Conservation (phyloP, 2,797 vertebrate species). For the Cryptoblepharus egeriae region DNA sequence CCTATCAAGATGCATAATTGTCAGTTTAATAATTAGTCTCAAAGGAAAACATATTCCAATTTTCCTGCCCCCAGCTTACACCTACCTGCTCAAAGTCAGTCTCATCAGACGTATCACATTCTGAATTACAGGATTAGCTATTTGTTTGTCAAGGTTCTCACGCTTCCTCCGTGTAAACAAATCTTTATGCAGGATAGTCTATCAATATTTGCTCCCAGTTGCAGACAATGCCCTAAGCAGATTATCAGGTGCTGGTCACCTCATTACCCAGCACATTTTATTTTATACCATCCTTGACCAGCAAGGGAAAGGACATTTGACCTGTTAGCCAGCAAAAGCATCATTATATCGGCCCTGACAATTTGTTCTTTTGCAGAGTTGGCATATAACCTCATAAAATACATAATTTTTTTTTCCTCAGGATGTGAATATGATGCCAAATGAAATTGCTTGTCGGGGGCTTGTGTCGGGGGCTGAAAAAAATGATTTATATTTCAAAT, state of each 20-base stretch:
- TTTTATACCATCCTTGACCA: not conserved
- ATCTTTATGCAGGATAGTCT: not conserved
- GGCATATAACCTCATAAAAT: not conserved
- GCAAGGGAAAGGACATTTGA: not conserved
- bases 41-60: not conserved
- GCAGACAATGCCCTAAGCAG: not conserved
- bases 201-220: not conserved
- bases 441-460: not conserved
- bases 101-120: not conserved
- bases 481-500: too few relatives aligned
- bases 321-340: too few relatives aligned
- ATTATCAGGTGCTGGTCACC: not conserved
- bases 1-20: not conserved
- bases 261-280: not conserved
- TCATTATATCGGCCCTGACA: not conserved
- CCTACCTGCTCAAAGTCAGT: not conserved
- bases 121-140: not conserved
- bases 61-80: too few relatives aligned
- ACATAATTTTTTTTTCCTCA: not conserved
- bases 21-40: not conserved
- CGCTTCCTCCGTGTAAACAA: not conserved
- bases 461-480: too few relatives aligned
- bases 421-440: not conserved
- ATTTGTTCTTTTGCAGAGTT: not conserved
- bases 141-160: not conserved